Evolutionary conservation across 2,888 invertebrate species (phyloP).

Genomic region (Limnephilus lunatus): DNA sequence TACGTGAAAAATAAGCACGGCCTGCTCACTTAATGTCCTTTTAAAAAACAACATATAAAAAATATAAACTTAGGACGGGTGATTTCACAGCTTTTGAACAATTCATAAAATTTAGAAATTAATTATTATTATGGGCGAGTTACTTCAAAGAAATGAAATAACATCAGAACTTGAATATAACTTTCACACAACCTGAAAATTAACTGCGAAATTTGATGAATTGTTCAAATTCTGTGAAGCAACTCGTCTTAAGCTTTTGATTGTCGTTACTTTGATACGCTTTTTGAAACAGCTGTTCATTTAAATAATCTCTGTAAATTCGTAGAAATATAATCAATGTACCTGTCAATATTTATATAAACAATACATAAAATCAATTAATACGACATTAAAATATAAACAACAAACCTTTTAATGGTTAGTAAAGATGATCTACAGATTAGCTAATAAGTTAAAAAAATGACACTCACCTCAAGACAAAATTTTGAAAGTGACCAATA

Average conservation of each 20-base stretch:
- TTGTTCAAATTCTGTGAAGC: no score
- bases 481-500: conserved; percentile 47
- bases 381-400: not conserved
- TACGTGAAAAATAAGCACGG: not conserved
- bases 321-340: not conserved
- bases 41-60: not conserved
- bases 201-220: no score
- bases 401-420: not conserved
- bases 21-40: not conserved
- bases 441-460: not conserved
- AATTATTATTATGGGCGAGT: no score
- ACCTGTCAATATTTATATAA: not conserved
- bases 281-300: no score
- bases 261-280: no score
- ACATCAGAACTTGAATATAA: no score
- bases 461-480: conserved; percentile 20
- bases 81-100: no score
- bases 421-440: not conserved
- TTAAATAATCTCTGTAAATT: not conserved
- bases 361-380: not conserved
- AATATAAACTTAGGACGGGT: not conserved
- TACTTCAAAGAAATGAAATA: no score
- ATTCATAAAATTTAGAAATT: no score
- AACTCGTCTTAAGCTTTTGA: no score
- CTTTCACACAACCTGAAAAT: no score